phyloP scores from a whole-genome alignment of 2,888 invertebrate species.

The Epirrhoe alternata region DNA sequence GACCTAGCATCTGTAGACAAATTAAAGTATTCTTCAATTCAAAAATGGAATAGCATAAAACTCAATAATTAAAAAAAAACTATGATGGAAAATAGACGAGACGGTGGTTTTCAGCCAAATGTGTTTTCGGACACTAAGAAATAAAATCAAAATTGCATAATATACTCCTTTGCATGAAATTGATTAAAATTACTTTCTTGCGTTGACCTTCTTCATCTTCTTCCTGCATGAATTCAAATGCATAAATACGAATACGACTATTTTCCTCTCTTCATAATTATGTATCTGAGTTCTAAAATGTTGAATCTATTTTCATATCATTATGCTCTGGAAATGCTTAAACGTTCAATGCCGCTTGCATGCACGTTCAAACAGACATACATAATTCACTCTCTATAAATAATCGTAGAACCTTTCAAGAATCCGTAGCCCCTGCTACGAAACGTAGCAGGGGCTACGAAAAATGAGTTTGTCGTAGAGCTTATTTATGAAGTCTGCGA shows the following conservation, averaged over 20 bases:
- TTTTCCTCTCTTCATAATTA: neutral
- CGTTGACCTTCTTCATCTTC: too few species aligned
- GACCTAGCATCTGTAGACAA: constrained; percentile 56
- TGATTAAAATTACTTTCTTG: too few species aligned
- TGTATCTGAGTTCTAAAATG: neutral
- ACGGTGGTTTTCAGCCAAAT: too few species aligned
- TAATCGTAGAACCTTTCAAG: neutral
- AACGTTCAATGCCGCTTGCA: neutral
- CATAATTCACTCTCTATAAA: neutral
- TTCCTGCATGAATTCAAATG: too few species aligned
- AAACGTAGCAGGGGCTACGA: neutral
- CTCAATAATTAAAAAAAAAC: too few species aligned
- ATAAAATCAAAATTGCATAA: too few species aligned
- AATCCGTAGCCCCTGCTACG: constrained; percentile 3
- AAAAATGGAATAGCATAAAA: too few species aligned
- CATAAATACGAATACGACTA: neutral
- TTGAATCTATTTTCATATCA: neutral
- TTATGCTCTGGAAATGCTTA: neutral
- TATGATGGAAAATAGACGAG: too few species aligned
- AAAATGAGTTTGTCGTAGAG: neutral
- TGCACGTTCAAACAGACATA: neutral
- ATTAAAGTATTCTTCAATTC: neutral
- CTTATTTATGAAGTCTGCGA: neutral
- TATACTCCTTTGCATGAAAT: too few species aligned
- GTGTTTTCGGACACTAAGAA: too few species aligned